Percentiles rank a stretch among this genome's conserved stretches.
Evolutionary conservation across 2,797 vertebrate species (phyloP).

Genomic region (Parotocinclus haroldoi): DNA sequence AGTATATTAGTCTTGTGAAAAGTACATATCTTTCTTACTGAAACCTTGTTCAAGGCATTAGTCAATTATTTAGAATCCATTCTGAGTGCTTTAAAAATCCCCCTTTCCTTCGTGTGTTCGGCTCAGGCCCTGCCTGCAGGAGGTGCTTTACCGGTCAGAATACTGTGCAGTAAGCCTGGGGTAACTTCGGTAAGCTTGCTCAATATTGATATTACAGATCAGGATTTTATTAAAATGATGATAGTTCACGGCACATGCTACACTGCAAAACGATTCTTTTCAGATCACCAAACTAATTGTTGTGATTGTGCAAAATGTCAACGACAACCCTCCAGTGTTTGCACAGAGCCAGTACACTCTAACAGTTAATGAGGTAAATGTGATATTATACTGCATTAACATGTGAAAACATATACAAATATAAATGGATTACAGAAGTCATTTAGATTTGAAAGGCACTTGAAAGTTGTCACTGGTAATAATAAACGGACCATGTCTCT

Average conservation of each 20-base stretch:
- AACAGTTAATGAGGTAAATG: conserved; percentile 61
- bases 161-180: not conserved
- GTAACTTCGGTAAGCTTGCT: not conserved
- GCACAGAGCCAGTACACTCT: accelerated
- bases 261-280: not conserved
- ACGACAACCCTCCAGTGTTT: conserved; percentile 67
- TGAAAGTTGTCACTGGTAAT: not conserved
- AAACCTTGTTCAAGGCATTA: too few relatives aligned
- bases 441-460: too few relatives aligned
- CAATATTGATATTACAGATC: not conserved
- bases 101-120: not conserved
- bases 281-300: not conserved
- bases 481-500: conserved; percentile 15
- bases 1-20: too few relatives aligned
- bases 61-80: too few relatives aligned
- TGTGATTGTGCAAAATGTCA: conserved; percentile 21
- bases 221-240: not conserved
- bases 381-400: not conserved
- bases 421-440: too few relatives aligned
- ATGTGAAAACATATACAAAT: too few relatives aligned
- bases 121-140: not conserved
- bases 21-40: too few relatives aligned
- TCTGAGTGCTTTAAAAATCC: too few relatives aligned
- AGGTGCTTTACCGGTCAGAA: accelerated
- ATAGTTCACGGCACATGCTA: not conserved